Evolutionary conservation across 2,888 invertebrate species (phyloP).

Genomic region (Harpagoxenus sublaevis): DNA sequence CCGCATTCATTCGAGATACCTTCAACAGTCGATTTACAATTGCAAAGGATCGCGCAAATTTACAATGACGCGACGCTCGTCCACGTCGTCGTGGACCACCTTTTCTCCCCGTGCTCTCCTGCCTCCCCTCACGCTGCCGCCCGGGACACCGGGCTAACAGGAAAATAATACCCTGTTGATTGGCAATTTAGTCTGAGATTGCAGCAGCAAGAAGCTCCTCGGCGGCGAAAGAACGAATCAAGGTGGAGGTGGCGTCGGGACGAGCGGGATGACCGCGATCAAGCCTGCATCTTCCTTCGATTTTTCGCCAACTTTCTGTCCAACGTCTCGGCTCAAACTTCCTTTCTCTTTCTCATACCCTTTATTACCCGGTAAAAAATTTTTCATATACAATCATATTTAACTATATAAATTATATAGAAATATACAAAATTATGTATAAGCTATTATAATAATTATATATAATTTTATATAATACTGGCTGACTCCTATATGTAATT

Average conservation of each 20-base stretch:
- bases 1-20: not conserved
- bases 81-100: conserved; percentile 39
- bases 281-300: conserved; percentile 25
- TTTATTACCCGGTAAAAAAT: not conserved
- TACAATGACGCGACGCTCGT: conserved; percentile 17
- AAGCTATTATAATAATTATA: no score
- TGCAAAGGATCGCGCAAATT: conserved; percentile 33
- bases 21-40: conserved; percentile 41
- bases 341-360: not conserved
- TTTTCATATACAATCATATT: no score
- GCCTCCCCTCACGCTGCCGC: conserved; percentile 52
- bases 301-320: conserved; percentile 40
- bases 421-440: no score
- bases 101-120: conserved; percentile 10
- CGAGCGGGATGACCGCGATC: conserved; percentile 38
- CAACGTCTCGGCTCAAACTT: conserved; percentile 18
- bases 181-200: conserved; percentile 85
- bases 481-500: no score
- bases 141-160: conserved; percentile 77
- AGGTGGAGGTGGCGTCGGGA: conserved; percentile 23
- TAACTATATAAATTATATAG: no score
- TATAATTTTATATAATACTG: no score
- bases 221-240: conserved; percentile 63
- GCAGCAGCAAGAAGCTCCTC: conserved; percentile 77
- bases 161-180: conserved; percentile 85